Conservation (phyloP, 2,888 invertebrate genomes). For the Hydraecia micacea region DNA sequence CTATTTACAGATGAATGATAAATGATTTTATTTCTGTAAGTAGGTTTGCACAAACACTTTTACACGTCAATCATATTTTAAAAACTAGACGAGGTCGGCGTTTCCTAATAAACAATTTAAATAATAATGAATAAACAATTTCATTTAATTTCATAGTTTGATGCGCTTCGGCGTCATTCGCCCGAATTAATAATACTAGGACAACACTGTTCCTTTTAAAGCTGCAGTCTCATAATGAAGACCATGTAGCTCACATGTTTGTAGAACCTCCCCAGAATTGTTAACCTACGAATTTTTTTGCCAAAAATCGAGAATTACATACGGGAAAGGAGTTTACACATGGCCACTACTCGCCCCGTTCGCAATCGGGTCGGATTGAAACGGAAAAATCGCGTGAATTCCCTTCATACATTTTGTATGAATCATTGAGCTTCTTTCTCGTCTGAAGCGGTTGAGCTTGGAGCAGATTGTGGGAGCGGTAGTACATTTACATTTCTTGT, state of each 20-base stretch:
- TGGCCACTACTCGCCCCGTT: constrained; percentile 13
- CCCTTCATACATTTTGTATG: constrained; percentile 69
- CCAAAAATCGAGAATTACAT: constrained; percentile 22
- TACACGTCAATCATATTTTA: too few relatives aligned
- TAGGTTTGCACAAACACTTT: too few relatives aligned
- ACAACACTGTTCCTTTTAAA: neutral
- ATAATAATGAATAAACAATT: too few relatives aligned
- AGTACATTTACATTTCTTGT: constrained; percentile 48
- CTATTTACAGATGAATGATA: too few relatives aligned
- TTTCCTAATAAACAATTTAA: too few relatives aligned
- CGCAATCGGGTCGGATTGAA: constrained; percentile 54
- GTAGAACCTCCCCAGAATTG: neutral
- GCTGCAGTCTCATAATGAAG: neutral
- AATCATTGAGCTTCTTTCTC: constrained; percentile 62
- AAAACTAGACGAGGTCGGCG: too few relatives aligned
- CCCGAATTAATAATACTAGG: too few relatives aligned
- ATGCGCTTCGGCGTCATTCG: too few relatives aligned
- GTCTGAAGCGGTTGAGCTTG: constrained; percentile 34
- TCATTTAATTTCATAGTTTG: neutral
- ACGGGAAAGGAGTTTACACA: constrained; percentile 43
- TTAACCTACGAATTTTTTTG: neutral
- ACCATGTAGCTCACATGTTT: neutral
- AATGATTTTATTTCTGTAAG: too few relatives aligned
- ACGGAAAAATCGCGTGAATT: constrained; percentile 63
- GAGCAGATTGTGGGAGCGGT: constrained; percentile 54